Evolutionary conservation across 2,113 vertebrate species (phyloP).

Genomic region (Daubentonia madagascariensis): DNA sequence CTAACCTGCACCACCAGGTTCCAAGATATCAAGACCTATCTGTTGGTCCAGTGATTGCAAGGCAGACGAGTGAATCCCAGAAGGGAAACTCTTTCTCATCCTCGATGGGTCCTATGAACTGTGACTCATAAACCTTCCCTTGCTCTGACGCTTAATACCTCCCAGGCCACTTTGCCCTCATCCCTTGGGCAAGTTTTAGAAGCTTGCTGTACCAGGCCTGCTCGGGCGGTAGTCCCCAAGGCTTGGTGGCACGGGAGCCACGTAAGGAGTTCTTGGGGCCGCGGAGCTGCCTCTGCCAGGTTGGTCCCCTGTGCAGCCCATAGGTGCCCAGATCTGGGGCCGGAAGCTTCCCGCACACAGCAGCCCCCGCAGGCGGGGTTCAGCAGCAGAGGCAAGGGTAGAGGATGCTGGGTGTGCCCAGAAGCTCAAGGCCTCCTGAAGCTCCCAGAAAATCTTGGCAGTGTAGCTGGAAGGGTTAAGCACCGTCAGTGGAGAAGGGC

Average conservation of each 20-base stretch:
- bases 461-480: rapidly evolving
- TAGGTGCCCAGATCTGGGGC: neutral
- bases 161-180: neutral
- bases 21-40: neutral
- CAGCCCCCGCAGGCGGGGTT: neutral
- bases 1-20: neutral
- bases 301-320: rapidly evolving
- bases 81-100: neutral
- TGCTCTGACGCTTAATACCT: neutral
- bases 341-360: neutral
- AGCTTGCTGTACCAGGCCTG: too few relatives aligned
- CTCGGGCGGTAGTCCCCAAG: rapidly evolving
- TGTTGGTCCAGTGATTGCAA: neutral
- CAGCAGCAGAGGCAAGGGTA: neutral
- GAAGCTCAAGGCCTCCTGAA: neutral
- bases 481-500: neutral
- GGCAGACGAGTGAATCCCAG: neutral
- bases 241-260: neutral
- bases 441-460: neutral
- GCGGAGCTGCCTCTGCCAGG: rapidly evolving
- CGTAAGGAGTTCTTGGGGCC: neutral
- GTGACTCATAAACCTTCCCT: neutral
- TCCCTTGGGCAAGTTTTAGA: neutral
- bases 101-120: neutral
- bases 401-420: neutral